Percentiles rank a stretch among this genome's conserved stretches.
These are phyloP conservation scores for Chlorodrepanis virens DNA, from an alignment of 2,113 vertebrate species.

Conservation along the genomic window DNA sequence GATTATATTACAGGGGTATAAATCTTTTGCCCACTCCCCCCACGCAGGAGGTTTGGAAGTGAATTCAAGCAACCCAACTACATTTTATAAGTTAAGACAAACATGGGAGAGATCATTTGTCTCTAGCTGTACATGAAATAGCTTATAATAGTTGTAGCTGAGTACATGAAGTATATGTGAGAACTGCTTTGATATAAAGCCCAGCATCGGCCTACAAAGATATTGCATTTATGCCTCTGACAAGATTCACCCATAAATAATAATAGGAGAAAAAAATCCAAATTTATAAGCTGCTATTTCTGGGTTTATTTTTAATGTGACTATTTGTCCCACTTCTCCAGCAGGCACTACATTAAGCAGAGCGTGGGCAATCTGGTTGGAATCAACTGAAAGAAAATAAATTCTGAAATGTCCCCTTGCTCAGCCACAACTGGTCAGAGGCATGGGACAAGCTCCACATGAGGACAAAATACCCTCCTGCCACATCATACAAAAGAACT, in stretches of 20 bases:
- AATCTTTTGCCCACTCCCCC: constrained; percentile 60
- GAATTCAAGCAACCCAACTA: constrained; percentile 67
- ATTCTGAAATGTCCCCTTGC: constrained; percentile 11
- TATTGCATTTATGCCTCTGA: constrained; percentile 72
- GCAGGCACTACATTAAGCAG: constrained; percentile 66
- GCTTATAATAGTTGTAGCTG: constrained; percentile 70
- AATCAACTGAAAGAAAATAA: constrained; percentile 59
- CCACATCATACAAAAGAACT: background rate
- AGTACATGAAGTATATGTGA: constrained; percentile 75
- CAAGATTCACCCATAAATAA: constrained; percentile 76
- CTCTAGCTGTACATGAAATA: constrained; percentile 76
- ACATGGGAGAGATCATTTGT: constrained; percentile 72
- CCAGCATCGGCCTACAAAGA: constrained; percentile 63
- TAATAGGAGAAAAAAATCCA: constrained; percentile 70
- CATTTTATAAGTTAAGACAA: constrained; percentile 77
- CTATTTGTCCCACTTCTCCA: constrained; percentile 39
- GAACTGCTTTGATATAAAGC: constrained; percentile 75
- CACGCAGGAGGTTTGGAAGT: constrained; percentile 42
- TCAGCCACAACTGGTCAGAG: background rate
- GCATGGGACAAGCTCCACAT: background rate
- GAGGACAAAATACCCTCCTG: background rate
- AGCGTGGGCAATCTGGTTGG: constrained; percentile 57
- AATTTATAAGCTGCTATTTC: constrained; percentile 76
- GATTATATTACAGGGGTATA: constrained; percentile 71
- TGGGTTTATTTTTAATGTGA: constrained; percentile 74